Percentiles rank a stretch among this genome's conserved stretches.
Conservation (phyloP, 2,113 vertebrate genomes). For the Clinocottus analis region DNA sequence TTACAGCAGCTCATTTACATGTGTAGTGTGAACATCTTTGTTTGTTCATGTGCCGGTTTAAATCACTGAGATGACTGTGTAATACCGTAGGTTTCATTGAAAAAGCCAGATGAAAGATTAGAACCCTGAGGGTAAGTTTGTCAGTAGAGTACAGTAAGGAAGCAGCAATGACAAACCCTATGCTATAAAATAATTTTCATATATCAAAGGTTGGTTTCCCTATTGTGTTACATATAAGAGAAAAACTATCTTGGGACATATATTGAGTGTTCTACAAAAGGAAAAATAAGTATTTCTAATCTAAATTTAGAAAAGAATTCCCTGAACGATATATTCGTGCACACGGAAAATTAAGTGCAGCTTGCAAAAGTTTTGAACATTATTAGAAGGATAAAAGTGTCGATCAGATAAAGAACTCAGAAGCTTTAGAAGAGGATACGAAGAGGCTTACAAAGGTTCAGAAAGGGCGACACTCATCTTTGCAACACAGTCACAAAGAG, state of each 20-base stretch:
- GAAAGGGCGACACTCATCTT: slow-evolving; percentile 43
- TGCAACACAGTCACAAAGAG: slow-evolving; percentile 50
- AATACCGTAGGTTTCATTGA: not conserved
- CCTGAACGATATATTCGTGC: slow-evolving; percentile 64
- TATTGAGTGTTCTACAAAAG: slow-evolving; percentile 52
- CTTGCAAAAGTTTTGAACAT: slow-evolving; percentile 34
- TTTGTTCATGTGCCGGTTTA: slow-evolving; percentile 1
- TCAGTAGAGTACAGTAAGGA: slow-evolving; percentile 54
- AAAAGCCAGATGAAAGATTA: slow-evolving; percentile 39
- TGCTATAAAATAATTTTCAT: slow-evolving; percentile 58
- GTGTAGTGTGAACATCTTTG: slow-evolving; percentile 20
- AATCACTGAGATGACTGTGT: slow-evolving; percentile 35
- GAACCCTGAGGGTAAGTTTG: slow-evolving; percentile 65
- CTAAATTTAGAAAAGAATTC: slow-evolving; percentile 71
- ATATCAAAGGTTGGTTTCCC: slow-evolving; percentile 41
- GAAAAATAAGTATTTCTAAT: slow-evolving; percentile 50
- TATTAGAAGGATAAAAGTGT: slow-evolving; percentile 34
- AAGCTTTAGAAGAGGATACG: slow-evolving; percentile 13
- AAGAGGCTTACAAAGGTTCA: slow-evolving; percentile 35
- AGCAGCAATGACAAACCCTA: slow-evolving; percentile 51
- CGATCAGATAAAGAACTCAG: slow-evolving; percentile 38
- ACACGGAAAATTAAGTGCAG: slow-evolving; percentile 32
- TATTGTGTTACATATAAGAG: slow-evolving; percentile 33
- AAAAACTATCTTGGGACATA: slow-evolving; percentile 45
- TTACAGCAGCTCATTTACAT: slow-evolving; percentile 40